Conservation (phyloP, 2,888 invertebrate genomes). For the Andrena chrysosceles region DNA sequence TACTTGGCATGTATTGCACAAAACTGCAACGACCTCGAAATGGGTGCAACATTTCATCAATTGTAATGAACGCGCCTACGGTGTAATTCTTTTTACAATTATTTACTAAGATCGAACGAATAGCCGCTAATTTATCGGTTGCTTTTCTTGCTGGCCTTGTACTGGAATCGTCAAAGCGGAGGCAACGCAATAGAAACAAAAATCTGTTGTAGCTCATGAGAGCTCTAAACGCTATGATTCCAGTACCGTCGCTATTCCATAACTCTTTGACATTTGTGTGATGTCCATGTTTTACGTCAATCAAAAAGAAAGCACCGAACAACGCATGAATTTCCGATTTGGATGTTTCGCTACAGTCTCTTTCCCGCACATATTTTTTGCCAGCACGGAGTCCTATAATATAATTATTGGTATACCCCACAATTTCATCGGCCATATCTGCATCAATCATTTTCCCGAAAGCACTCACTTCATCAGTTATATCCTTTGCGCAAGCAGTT, state of each 20-base stretch:
- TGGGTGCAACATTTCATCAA: background rate
- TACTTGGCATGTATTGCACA: too few relatives aligned
- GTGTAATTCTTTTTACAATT: conserved; percentile 19
- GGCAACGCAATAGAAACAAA: background rate
- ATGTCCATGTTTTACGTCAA: background rate
- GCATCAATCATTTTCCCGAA: background rate
- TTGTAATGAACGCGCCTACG: background rate
- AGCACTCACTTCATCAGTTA: background rate
- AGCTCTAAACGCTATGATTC: too few relatives aligned
- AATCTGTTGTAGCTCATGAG: too few relatives aligned
- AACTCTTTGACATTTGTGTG: too few relatives aligned
- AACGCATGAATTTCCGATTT: background rate
- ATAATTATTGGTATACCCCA: background rate
- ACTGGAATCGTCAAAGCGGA: background rate
- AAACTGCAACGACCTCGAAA: too few relatives aligned
- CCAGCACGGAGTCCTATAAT: background rate
- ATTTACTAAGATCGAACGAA: background rate
- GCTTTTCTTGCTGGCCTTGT: background rate
- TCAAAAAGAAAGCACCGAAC: conserved; percentile 5
- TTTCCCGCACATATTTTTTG: background rate
- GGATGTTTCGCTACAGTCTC: background rate
- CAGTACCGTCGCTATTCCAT: too few relatives aligned
- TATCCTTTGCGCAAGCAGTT: background rate
- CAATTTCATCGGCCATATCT: conserved; percentile 1
- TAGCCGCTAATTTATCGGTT: background rate